These are phyloP conservation scores for Eulemur albifrons DNA, from an alignment of 2,797 vertebrate species.

Conservation along the genomic window DNA sequence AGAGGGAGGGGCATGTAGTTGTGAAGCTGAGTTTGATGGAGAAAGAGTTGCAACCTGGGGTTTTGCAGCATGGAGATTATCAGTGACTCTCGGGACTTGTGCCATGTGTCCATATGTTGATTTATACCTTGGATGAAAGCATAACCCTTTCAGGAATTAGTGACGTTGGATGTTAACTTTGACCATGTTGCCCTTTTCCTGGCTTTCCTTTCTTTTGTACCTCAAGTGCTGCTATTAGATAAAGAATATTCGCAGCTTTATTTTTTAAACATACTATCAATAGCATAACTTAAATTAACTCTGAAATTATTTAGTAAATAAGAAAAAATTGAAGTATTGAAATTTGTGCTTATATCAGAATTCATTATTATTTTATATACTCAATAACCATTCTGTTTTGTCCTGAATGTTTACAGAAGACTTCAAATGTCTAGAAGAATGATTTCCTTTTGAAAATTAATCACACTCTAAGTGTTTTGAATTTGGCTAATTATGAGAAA, in stretches of 20 bases:
- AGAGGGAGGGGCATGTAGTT: no score
- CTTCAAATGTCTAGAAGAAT: not conserved
- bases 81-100: not conserved
- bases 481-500: conserved; percentile 11
- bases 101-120: not conserved
- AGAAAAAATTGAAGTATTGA: not conserved
- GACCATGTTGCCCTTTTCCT: not conserved
- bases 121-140: not conserved
- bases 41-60: not conserved
- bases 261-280: not conserved
- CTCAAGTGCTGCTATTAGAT: not conserved
- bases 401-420: not conserved
- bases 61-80: not conserved
- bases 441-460: conserved; percentile 1
- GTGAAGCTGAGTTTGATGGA: not conserved
- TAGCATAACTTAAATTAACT: not conserved
- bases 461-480: not conserved
- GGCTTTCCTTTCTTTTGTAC: not conserved
- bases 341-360: not conserved
- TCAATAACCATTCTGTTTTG: not conserved
- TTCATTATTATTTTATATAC: not conserved
- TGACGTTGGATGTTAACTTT: not conserved
- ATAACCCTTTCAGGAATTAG: not conserved
- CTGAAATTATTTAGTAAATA: not conserved
- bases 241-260: not conserved